Percentiles rank a stretch among this genome's conserved stretches.
These are phyloP conservation scores for Gorsachius goisagi DNA, from an alignment of 2,113 vertebrate species.

Conservation along the genomic window DNA sequence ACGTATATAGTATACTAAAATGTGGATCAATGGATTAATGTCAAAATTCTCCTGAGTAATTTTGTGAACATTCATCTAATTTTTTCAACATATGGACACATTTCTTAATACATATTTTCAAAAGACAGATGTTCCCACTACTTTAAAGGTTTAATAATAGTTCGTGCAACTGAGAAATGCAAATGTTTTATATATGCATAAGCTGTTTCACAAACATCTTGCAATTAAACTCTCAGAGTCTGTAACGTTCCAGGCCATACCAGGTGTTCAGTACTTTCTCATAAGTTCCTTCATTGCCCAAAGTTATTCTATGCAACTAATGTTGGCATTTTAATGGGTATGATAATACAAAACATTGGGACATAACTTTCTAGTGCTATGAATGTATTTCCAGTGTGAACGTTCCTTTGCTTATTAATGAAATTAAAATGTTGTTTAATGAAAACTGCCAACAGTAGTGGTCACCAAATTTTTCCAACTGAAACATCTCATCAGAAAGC, in stretches of 20 bases:
- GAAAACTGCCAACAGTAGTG: constrained; percentile 23
- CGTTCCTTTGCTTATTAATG: constrained; percentile 13
- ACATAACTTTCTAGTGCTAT: neutral
- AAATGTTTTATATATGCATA: constrained; percentile 20
- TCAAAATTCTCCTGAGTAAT: constrained; percentile 11
- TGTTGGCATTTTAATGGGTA: constrained; percentile 17
- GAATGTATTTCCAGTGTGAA: constrained; percentile 1
- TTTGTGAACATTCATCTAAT: constrained; percentile 8
- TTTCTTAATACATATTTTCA: neutral
- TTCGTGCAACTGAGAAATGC: constrained; percentile 29
- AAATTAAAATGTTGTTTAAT: neutral
- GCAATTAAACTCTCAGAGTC: neutral
- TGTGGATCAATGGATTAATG: neutral
- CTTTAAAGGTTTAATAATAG: constrained; percentile 13
- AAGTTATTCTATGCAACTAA: constrained; percentile 43
- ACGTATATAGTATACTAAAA: neutral
- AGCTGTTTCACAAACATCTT: constrained; percentile 56
- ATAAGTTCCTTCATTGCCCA: neutral
- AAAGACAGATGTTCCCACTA: constrained; percentile 25
- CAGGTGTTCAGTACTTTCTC: constrained; percentile 6
- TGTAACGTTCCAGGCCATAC: neutral
- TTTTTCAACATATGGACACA: constrained; percentile 25
- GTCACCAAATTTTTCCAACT: constrained; percentile 22
- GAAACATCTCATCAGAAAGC: constrained; percentile 51
- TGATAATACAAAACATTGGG: constrained; percentile 16